Conservation (phyloP, 2,113 vertebrate species). For the Percina caprodes region DNA sequence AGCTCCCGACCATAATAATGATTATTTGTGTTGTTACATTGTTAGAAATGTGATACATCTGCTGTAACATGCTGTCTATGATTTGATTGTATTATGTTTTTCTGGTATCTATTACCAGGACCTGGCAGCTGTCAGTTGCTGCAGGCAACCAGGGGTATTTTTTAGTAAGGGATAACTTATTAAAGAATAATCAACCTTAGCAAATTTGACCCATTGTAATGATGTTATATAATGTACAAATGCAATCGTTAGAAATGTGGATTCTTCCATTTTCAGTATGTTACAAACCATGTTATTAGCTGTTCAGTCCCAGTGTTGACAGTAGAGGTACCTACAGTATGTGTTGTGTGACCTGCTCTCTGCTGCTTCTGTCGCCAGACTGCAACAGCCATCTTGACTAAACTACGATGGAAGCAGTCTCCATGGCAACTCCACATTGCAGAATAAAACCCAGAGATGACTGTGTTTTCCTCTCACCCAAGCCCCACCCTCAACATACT, state of each 20-base stretch:
- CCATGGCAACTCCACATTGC: conserved; percentile 83
- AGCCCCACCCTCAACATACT: conserved; percentile 49
- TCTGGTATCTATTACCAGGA: neutral
- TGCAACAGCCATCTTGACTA: conserved; percentile 81
- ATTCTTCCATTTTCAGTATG: neutral
- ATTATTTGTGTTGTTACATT: conserved; percentile 9
- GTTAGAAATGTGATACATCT: neutral
- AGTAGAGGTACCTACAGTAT: neutral
- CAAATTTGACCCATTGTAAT: neutral
- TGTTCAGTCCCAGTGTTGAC: neutral
- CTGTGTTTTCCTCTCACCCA: conserved; percentile 64
- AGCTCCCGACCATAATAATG: too few species aligned
- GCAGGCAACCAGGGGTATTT: too few species aligned
- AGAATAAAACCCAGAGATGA: conserved; percentile 75
- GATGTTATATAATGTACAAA: neutral
- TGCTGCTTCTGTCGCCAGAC: conserved; percentile 55
- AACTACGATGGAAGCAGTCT: conserved; percentile 79
- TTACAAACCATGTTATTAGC: neutral
- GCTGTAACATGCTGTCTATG: neutral
- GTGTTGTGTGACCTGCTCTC: conserved; percentile 39
- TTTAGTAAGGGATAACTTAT: neutral
- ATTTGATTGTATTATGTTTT: neutral
- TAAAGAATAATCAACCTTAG: neutral
- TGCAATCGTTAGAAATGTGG: neutral
- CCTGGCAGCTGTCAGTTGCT: neutral